phyloP scores from a whole-genome alignment of 2,888 invertebrate species.

The Hemaris fuciformis region DNA sequence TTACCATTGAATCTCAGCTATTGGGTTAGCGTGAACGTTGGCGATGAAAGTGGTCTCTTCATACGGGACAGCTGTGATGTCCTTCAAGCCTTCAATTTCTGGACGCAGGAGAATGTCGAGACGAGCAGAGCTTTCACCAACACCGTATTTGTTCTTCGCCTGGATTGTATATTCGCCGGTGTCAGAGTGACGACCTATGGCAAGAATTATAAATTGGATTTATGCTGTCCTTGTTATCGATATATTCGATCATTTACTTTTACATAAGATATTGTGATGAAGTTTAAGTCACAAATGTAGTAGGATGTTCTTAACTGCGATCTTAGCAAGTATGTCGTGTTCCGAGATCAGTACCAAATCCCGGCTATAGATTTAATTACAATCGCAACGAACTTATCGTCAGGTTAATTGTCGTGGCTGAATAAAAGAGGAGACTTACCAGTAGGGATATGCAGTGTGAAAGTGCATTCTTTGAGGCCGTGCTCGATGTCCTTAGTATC shows the following conservation, averaged over 20 bases:
- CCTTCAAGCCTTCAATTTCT: slow-evolving; percentile 88
- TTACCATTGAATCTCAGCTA: slow-evolving; percentile 92
- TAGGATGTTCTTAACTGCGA: too few species aligned
- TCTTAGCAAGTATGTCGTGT: background rate
- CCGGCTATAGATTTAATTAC: background rate
- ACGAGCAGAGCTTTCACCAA: slow-evolving; percentile 86
- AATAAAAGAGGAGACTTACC: slow-evolving; percentile 64
- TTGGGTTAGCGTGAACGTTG: slow-evolving; percentile 93
- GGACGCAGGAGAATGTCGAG: slow-evolving; percentile 90
- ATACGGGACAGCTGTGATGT: slow-evolving; percentile 87
- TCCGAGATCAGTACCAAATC: too few species aligned
- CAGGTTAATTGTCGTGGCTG: too few species aligned
- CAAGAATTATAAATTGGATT: background rate
- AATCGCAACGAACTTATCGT: too few species aligned
- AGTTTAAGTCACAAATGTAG: too few species aligned
- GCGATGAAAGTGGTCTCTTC: slow-evolving; percentile 90
- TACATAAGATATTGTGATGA: too few species aligned
- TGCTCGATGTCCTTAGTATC: slow-evolving; percentile 86
- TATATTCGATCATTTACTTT: too few species aligned
- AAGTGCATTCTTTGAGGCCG: slow-evolving; percentile 90
- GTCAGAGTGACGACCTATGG: slow-evolving; percentile 86
- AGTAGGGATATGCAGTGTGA: slow-evolving; percentile 88
- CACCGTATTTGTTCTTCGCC: slow-evolving; percentile 91
- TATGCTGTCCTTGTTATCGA: too few species aligned
- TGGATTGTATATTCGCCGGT: slow-evolving; percentile 91